Base-by-base conservation (phyloP, 2,797 vertebrate genomes). In the Mus spretus region DNA sequence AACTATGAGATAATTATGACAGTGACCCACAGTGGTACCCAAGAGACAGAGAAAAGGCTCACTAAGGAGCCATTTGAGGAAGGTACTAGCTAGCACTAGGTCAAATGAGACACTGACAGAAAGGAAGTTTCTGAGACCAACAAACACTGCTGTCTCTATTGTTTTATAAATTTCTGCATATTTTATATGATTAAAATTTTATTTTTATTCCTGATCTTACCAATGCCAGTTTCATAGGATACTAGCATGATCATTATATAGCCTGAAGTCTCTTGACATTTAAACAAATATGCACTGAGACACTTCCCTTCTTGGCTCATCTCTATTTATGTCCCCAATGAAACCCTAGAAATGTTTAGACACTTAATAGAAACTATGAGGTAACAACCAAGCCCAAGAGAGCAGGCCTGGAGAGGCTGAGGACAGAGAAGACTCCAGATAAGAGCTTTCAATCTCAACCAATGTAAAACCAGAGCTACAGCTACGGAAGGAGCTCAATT, bases 1-100 rank as follows among this genome's bases (percentile, higher is more conserved):
- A 20, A 75, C 1, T 17, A 55, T 61, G 34, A 79, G 75, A 61
- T 53, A 37, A 8, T 24, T 63, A 59, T 34, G 50, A 37, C 22
- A 55, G 6, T 72, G 8, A 65, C 28, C 67, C 3, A 0, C 2
- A 1, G n/a, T 20, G 3, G 26, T 11, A 79, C 11, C 57, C 13
- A 86, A 67, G 80, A 57, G 47, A 59, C 34, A 74, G 44, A 40
- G 28, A 34, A 92, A 85, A 20, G 15, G 5, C 44, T 19, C 24
- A 37, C 31, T 61, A 44, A 61, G 53, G 19, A n/a, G 9, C 7
- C 11, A 24, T 17, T 28, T 37, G 20, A 74, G 9, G 19, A 94
- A 90, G 47, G 84, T 6, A 31, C 3, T 24, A 0, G 55, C 31
- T n/a, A 90, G 70, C 37, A 70, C 4, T 3, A 17, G 15, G 19